Base-by-base conservation (phyloP, 92 coral and sea anemone genomes). In the Muricea muricata region DNA sequence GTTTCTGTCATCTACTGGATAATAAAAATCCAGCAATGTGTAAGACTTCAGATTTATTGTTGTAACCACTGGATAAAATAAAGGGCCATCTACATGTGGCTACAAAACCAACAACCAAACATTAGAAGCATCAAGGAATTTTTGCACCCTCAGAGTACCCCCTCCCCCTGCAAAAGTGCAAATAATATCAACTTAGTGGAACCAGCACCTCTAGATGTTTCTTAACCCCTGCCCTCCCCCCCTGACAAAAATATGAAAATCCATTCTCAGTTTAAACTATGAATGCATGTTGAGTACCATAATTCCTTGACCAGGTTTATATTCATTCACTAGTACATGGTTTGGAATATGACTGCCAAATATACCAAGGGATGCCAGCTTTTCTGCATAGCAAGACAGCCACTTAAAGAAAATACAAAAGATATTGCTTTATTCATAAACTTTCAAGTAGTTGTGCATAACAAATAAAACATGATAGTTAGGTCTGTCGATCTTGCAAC, bases 81-180 rank as follows among this genome's bases (percentile, higher is more conserved):
- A 50, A 0, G 99, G 94, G 32, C 99, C 99, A 81, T 96, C 99
- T 73, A 86, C 93, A 81, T 96, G 99, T 31, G 99, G 99, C 99
- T 96, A 13, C 23, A 37, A 30, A 71, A n/a, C n/a, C n/a, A n/a
- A n/a, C n/a, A n/a, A n/a, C n/a, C n/a, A n/a, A n/a, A n/a, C n/a
- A n/a, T n/a, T n/a, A n/a, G n/a, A n/a, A n/a, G n/a, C n/a, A n/a
- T n/a, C n/a, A n/a, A n/a, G n/a, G 28, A 5, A 67, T 30, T 30
- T 67, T 30, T 30, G n/a, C n/a, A n/a, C n/a, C n/a, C n/a, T n/a
- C n/a, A n/a, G n/a, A n/a, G n/a, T n/a, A n/a, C n/a, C n/a, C n/a
- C n/a, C n/a, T n/a, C n/a, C n/a, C n/a, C n/a, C n/a, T n/a, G n/a
- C n/a, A n/a, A n/a, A n/a, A n/a, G n/a, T n/a, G n/a, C n/a, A n/a